phyloP scores from a whole-genome alignment of 2,888 invertebrate species.

The Eremobia ochroleuca region DNA sequence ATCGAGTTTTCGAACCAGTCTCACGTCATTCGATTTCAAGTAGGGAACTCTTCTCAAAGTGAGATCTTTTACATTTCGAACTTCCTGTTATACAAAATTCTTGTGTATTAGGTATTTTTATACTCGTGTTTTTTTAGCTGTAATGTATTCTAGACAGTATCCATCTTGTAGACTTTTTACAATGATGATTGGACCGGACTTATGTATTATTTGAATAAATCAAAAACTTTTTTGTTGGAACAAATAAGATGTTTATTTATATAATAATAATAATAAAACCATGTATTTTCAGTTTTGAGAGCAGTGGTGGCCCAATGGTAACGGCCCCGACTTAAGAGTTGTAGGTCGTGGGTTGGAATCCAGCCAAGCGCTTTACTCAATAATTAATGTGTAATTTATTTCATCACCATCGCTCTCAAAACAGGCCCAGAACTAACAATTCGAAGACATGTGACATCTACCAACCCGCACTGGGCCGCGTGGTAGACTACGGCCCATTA shows the following conservation, averaged over 20 bases:
- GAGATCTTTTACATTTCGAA: conserved; percentile 3
- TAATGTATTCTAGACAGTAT: conserved; percentile 36
- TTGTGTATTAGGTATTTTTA: conserved; percentile 20
- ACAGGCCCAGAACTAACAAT: background rate
- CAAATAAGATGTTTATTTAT: background rate
- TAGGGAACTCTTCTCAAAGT: background rate
- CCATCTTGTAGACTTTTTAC: conserved; percentile 47
- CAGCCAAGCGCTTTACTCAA: background rate
- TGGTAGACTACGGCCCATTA: background rate
- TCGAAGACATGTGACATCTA: background rate
- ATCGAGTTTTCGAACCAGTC: background rate
- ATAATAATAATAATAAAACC: too few species aligned
- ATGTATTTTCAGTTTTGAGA: too few species aligned
- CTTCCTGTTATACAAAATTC: conserved; percentile 17
- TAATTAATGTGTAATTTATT: background rate
- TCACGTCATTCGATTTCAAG: conserved; percentile 13
- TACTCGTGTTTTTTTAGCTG: conserved; percentile 56
- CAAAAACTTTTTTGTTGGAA: conserved; percentile 31
- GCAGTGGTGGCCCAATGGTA: background rate
- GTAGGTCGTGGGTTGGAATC: background rate
- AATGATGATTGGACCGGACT: conserved; percentile 43
- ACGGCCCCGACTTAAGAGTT: background rate
- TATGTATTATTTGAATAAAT: conserved; percentile 64
- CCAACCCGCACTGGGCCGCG: background rate
- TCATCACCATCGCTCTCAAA: background rate